Evolutionary conservation across 1,140 invertebrate species (phyloP), one percentile per base, ranked within the genome.

Genomic region (Micrasema minimum): DNA sequence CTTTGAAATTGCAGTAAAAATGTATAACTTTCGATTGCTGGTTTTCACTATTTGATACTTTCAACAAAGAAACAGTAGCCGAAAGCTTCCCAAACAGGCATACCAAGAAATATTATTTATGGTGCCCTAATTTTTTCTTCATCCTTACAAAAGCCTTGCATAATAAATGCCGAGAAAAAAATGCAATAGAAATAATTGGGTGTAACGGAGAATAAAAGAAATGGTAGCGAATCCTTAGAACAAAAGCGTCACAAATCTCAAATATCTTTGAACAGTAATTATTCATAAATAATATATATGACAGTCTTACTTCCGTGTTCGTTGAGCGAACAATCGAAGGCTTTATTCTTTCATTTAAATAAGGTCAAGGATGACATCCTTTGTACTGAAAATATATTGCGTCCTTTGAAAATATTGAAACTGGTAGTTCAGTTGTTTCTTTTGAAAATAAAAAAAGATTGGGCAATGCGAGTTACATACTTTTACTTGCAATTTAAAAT

Each of bases 281-380:
- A 16, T 57, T 57, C 31, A 16, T 37, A 57, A 57, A 20, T 14
- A 57, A 18, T 23, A 57, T 31, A 57, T 22, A 23, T 26, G 20
- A 2, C 20, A 10, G 45, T 2, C 2, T 6, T 9, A 51, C 53
- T 57, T 57, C 53, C 53, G 53, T 12, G 31, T 57, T 35, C 53
- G n/a, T 57, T 35, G 23, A 37, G 12, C 37, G 35, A 12, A 7
- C 35, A 57, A 57, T 23, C 12, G 18, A 16, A 51, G 20, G n/a
- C 22, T 53, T 16, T 37, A 57, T 57, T 57, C 51, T 37, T 37
- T 37, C 37, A 12, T 26, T 16, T 10, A 57, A 57, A 57, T 37
- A 38, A 18, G 53, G 53, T 57, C 53, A 57, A 57, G 53, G 31
- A 57, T 57, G 53, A 51, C 26, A 18, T 22, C 20, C 2, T 35